Evolutionary conservation across 2,888 invertebrate species (phyloP), one percentile per base, ranked within the genome.

Genomic region (Atrina japonica): DNA sequence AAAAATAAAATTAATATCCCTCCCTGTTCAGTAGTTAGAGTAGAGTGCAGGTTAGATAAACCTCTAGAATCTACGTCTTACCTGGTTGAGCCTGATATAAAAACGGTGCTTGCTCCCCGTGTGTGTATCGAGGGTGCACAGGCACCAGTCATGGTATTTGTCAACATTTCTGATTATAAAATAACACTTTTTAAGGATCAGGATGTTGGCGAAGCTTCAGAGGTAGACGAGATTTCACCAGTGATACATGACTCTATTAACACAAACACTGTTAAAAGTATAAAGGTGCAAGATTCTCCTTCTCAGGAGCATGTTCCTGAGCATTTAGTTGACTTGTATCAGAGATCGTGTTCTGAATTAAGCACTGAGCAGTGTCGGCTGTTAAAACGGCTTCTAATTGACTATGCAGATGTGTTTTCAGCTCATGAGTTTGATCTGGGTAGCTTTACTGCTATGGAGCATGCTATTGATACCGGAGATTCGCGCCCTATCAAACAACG

Each of bases 371-470:
- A 67, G n/a, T 21, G 43, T 11, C 18, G 21, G 9, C 7, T 45
- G 56, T 45, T 75, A 11, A 29, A 23, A 18, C 6, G 41, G 14
- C n/a, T 70, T 21, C 30, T 71, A n/a, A 27, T 21, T 18, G 50
- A 67, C 2, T 77, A 47, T 47, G 21, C 50, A 18, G 74, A 74
- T 56, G 66, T 72, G 6, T 74, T 77, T 45, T 63, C 68, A 1
- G 30, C 49, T 11, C 25, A 66, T 49, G 71, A 70, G 1, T 67
- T 65, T 41, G 69, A 76, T 58, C 18, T 70, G 2, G 69, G 69
- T 5, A 55, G 45, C 43, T 67, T 70, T n/a, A 21, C 29, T 23
- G 60, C 35, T 2, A 65, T 73, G 11, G 63, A 76, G 45, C 73
- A 76, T 18, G n/a, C 25, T 16, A 72, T 73, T 7, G 60, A 73